Percentiles rank a stretch among this genome's conserved stretches.
phyloP scores from a whole-genome alignment of 2,888 invertebrate genomes.

The Poecilobothrus nobilitatus region DNA sequence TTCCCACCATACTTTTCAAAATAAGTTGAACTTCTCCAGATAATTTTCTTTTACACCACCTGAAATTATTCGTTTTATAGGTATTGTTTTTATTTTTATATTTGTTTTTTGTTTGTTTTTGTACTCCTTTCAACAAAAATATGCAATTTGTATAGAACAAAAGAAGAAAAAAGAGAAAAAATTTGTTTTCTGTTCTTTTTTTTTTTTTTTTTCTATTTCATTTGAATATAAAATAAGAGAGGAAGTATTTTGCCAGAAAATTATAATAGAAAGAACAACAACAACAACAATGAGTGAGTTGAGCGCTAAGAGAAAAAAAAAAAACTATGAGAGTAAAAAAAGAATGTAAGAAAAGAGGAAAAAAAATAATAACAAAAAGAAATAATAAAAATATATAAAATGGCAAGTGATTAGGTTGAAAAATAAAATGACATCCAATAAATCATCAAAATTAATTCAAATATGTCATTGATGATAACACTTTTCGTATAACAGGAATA shows the following conservation, averaged over 20 bases:
- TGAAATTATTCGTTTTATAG: no score
- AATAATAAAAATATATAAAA: background rate
- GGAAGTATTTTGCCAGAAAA: background rate
- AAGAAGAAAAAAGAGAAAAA: background rate
- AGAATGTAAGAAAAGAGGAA: background rate
- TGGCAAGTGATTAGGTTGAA: background rate
- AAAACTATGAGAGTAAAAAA: background rate
- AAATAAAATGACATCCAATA: constrained; percentile 6
- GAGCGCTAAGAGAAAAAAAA: background rate
- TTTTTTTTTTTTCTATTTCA: background rate
- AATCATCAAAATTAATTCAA: constrained; percentile 1
- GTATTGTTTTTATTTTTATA: no score
- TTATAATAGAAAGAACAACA: background rate
- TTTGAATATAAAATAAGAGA: background rate
- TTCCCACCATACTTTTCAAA: no score
- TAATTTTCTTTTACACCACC: no score
- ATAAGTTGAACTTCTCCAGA: no score
- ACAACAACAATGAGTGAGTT: no score
- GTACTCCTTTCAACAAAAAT: background rate
- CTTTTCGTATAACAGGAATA: background rate
- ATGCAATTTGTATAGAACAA: background rate
- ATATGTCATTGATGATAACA: constrained; percentile 1
- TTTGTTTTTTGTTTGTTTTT: background rate
- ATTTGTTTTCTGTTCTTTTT: background rate
- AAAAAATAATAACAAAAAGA: background rate